Evolutionary conservation across 2,797 vertebrate species (phyloP).

Genomic region (Falco berigora): DNA sequence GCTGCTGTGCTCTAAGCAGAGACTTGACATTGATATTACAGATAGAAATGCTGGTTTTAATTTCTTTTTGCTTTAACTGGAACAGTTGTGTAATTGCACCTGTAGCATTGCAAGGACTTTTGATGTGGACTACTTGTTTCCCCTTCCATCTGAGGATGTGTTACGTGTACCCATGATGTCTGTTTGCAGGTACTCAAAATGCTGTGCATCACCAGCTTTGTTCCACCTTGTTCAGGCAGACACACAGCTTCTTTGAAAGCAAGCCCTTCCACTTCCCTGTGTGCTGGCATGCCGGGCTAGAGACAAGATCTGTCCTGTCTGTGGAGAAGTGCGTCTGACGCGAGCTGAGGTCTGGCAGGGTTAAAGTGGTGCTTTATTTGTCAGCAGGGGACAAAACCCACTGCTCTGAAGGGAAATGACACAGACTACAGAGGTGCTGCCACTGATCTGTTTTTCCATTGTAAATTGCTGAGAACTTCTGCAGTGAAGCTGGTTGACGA

Average conservation of each 20-base stretch:
- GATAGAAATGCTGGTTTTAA: not conserved
- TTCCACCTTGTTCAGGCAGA: not conserved
- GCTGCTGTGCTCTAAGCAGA: not conserved
- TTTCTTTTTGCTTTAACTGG: not conserved
- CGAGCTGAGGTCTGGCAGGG: not conserved
- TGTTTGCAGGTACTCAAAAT: not conserved
- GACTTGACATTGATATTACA: fast-evolving
- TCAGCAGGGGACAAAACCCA: not conserved
- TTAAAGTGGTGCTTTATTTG: not conserved
- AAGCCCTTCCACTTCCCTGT: not conserved
- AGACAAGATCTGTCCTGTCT: not conserved
- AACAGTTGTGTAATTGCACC: not conserved
- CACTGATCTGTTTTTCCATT: not conserved
- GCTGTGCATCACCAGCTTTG: not conserved
- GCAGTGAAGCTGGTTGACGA: not conserved
- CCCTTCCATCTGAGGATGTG: not conserved
- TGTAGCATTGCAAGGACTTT: not conserved
- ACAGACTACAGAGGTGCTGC: not conserved
- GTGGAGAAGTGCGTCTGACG: fast-evolving
- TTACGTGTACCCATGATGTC: not conserved
- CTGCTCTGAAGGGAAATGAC: not conserved
- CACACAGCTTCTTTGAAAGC: not conserved
- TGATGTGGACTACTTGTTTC: not conserved
- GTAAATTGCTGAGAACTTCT: not conserved
- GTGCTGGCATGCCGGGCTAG: not conserved